Evolutionary conservation across 2,797 vertebrate species (phyloP).

Genomic region (Urophycis tenuis): DNA sequence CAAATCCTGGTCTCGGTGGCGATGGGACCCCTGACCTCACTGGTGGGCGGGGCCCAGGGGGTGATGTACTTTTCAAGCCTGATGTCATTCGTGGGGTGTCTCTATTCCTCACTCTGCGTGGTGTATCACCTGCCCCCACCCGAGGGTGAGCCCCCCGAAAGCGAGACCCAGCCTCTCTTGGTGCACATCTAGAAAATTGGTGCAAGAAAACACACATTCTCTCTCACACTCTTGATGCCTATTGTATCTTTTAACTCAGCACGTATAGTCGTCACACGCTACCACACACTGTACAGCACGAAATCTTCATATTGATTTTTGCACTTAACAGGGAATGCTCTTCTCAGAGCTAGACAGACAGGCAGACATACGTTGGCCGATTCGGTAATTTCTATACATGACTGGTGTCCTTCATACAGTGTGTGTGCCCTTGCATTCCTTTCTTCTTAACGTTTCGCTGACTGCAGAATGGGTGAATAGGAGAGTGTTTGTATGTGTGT

Average conservation of each 20-base stretch:
- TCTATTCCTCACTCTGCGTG: slow-evolving; percentile 94
- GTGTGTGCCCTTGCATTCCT: slow-evolving; percentile 51
- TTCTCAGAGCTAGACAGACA: slow-evolving; percentile 56
- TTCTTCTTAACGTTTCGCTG: slow-evolving; percentile 6
- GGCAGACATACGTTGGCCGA: slow-evolving; percentile 62
- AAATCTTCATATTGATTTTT: slow-evolving; percentile 31
- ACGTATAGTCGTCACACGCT: slow-evolving; percentile 37
- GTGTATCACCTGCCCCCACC: slow-evolving; percentile 84
- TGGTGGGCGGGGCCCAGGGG: slow-evolving; percentile 92
- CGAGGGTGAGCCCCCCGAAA: slow-evolving; percentile 79
- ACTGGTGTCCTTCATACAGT: slow-evolving; percentile 52
- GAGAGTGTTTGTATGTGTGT: slow-evolving; percentile 8
- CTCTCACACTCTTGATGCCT: slow-evolving; percentile 22
- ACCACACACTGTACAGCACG: slow-evolving; percentile 61
- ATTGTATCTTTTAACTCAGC: slow-evolving; percentile 45
- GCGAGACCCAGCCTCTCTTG: slow-evolving; percentile 83
- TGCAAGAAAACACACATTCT: slow-evolving; percentile 23
- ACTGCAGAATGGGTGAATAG: slow-evolving; percentile 27
- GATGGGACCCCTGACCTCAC: slow-evolving; percentile 91
- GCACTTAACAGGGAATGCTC: slow-evolving; percentile 40
- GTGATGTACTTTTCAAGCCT: slow-evolving; percentile 99
- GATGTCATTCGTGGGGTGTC: slow-evolving; percentile 91
- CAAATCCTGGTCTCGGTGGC: slow-evolving; percentile 93
- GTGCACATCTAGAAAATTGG: slow-evolving; percentile 67
- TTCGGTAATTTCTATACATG: slow-evolving; percentile 51